These are phyloP conservation scores for Drosophila setosimentum DNA, from an alignment of 2,888 invertebrate species.

Conservation along the genomic window DNA sequence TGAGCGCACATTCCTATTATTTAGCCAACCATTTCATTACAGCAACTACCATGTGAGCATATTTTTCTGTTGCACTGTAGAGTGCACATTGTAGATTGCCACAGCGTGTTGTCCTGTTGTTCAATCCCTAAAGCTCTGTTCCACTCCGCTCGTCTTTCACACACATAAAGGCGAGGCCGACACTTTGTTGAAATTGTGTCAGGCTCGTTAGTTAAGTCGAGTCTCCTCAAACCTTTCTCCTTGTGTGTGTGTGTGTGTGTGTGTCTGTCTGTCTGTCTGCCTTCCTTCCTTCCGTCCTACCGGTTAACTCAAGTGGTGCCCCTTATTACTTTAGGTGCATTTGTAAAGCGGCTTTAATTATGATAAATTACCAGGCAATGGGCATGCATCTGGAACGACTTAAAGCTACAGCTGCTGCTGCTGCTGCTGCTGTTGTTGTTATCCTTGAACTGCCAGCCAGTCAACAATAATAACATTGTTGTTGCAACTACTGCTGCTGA, in stretches of 20 bases:
- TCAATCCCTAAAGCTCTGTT: constrained; percentile 8
- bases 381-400: constrained; percentile 36
- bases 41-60: not conserved
- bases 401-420: constrained; percentile 2
- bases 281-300: constrained; percentile 8
- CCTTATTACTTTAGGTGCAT: constrained; percentile 31
- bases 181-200: constrained; percentile 63
- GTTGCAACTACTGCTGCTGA: constrained; percentile 15
- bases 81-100: constrained; percentile 9
- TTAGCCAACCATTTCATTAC: not conserved
- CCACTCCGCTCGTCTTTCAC: not conserved
- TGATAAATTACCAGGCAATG: constrained; percentile 66
- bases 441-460: constrained; percentile 73
- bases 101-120: constrained; percentile 40
- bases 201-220: constrained; percentile 62
- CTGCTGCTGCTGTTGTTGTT: constrained; percentile 37
- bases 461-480: constrained; percentile 14
- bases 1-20: not conserved
- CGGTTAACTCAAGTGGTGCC: not conserved
- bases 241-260: not conserved
- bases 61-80: constrained; percentile 12
- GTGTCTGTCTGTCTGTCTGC: not conserved
- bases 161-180: constrained; percentile 26
- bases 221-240: not conserved
- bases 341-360: constrained; percentile 64